Evolutionary conservation across 2,113 vertebrate species (phyloP), one percentile per base, ranked within the genome.

Genomic region (Carlito syrichta): DNA sequence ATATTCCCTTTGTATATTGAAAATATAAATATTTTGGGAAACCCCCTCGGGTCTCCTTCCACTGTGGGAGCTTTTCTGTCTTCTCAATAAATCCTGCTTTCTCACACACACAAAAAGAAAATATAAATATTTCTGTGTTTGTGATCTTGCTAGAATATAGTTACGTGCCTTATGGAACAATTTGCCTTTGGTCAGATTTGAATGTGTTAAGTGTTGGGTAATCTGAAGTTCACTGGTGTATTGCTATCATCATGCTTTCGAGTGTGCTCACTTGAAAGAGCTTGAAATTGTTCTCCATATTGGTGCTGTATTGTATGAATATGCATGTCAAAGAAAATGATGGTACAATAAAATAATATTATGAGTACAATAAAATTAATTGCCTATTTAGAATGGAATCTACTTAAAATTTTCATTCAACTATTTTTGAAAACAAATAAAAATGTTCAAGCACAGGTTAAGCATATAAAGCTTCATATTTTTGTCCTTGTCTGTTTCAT

Each of bases 401-500:
- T 89, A 52, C 38, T 91, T 76, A 83, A n/a, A 84, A 25, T 6
- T 89, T 95, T 76, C 13, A 52, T 82, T 92, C 8, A 77, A n/a
- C 50, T 92, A 6, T 52, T 95, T 96, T 94, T 88, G 12, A 85
- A 90, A 92, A 54, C 13, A 76, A 91, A 74, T 56, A 92, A 35
- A 96, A 81, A 40, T 77, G 11, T 92, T 71, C 82, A 91, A 68
- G 22, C 45, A 74, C 79, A 88, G 43, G 22, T 56, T 77, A 88
- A 86, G 14, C 20, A 27, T 7, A 35, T 56, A 85, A 71, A 73
- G 7, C 43, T 87, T 91, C 56, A 4, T 85, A 45, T 62, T 82
- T 96, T 90, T 93, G 19, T 84, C 73, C 54, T 66, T 94, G 88
- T 69, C 66, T 87, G 88, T 91, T 96, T 96, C 86, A 58, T 96